These are phyloP conservation scores for Acanthornis magna DNA, from an alignment of 2,797 vertebrate genomes.

Conservation along the genomic window DNA sequence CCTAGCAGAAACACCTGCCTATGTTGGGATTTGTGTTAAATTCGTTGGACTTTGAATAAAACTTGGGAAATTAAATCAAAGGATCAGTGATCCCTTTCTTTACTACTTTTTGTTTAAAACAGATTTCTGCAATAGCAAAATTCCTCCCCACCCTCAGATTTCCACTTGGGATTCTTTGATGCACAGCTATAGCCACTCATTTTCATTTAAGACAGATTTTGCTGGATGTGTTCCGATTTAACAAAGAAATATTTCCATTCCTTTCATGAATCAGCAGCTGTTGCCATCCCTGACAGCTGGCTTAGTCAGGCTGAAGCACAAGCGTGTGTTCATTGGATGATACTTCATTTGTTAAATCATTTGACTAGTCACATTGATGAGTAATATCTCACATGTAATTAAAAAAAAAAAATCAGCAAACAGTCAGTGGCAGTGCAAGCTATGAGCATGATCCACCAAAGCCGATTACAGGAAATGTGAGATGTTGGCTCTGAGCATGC, in stretches of 20 bases:
- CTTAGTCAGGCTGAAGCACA: conserved; percentile 53
- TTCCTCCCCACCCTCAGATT: neutral
- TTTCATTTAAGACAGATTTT: conserved; percentile 52
- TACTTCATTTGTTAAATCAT: conserved; percentile 37
- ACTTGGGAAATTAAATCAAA: neutral
- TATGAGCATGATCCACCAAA: neutral
- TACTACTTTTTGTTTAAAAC: neutral
- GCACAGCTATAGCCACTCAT: neutral
- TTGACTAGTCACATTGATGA: conserved; percentile 57
- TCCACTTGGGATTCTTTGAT: conserved; percentile 29
- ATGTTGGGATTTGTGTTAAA: neutral
- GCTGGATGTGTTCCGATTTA: conserved; percentile 14
- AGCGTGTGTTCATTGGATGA: neutral
- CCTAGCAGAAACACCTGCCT: neutral
- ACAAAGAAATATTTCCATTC: conserved; percentile 40
- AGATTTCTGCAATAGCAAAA: neutral
- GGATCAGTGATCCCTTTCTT: neutral
- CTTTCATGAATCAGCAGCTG: conserved; percentile 55
- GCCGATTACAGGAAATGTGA: neutral
- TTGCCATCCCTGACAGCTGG: conserved; percentile 40
- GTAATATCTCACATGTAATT: conserved; percentile 47
- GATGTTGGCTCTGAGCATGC: neutral
- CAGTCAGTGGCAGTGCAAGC: neutral
- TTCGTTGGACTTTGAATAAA: neutral
- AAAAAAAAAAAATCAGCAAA: neutral